Evolutionary conservation across 2,797 vertebrate species (phyloP).

Genomic region (Coranthus polyacanthus): DNA sequence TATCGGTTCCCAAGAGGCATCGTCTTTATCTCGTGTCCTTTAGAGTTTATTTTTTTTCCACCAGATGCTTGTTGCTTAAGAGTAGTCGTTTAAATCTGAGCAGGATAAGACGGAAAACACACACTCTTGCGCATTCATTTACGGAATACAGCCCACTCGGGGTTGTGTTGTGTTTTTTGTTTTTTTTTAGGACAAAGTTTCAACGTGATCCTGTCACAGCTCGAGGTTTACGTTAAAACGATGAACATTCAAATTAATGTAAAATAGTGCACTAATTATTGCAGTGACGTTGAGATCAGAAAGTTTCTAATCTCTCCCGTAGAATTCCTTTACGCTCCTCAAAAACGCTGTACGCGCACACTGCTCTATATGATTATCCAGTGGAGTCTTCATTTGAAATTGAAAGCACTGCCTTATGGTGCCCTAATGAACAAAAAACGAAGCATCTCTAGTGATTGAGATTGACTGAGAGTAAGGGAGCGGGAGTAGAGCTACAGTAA

Average conservation of each 20-base stretch:
- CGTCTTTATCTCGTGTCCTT: constrained; percentile 21
- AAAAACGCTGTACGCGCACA: background rate
- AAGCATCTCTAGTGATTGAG: constrained; percentile 25
- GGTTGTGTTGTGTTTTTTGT: background rate
- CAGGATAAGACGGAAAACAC: background rate
- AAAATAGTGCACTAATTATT: background rate
- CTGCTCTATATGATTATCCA: constrained; percentile 5
- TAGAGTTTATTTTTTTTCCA: constrained; percentile 36
- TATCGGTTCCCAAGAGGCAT: constrained; percentile 40
- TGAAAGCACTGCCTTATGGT: constrained; percentile 11
- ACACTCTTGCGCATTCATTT: background rate
- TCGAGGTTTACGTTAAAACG: constrained; percentile 7
- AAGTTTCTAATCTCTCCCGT: constrained; percentile 1
- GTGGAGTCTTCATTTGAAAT: constrained; percentile 9
- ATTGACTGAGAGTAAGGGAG: constrained; percentile 12
- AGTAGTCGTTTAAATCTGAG: constrained; percentile 5
- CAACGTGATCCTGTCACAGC: background rate
- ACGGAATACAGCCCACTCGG: background rate
- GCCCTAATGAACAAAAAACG: constrained; percentile 20
- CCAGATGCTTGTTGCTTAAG: constrained; percentile 21
- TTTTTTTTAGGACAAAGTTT: too few relatives aligned
- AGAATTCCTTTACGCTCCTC: background rate
- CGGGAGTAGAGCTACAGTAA: constrained; percentile 12
- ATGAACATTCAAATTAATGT: background rate
- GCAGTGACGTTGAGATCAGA: background rate